phyloP scores from a whole-genome alignment of 2,888 invertebrate species.

The Thymelicus lineola region DNA sequence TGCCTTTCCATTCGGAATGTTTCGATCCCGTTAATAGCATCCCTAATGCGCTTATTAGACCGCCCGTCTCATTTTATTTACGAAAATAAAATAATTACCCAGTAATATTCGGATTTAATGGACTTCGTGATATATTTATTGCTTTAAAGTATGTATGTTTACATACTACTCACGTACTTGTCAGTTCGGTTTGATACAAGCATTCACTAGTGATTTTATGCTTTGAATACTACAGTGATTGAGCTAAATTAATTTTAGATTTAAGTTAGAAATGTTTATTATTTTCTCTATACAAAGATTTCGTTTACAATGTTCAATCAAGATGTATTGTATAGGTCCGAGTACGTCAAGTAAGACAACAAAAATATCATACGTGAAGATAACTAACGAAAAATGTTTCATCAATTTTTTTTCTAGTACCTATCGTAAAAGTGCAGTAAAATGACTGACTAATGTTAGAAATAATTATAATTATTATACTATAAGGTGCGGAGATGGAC shows the following conservation, averaged over 20 bases:
- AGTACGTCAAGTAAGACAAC: too few species aligned
- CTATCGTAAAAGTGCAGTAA: too few species aligned
- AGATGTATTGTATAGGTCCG: too few species aligned
- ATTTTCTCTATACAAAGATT: too few species aligned
- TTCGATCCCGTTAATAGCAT: slow-evolving; percentile 61
- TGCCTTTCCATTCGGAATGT: slow-evolving; percentile 54
- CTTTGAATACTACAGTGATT: too few species aligned
- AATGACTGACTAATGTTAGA: too few species aligned
- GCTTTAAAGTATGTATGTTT: slow-evolving; percentile 60
- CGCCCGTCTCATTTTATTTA: slow-evolving; percentile 67
- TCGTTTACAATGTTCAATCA: too few species aligned
- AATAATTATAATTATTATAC: not conserved
- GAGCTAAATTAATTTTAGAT: too few species aligned
- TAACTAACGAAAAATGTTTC: too few species aligned
- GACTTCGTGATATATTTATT: slow-evolving; percentile 74
- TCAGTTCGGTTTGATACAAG: slow-evolving; percentile 2
- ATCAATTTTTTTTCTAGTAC: too few species aligned
- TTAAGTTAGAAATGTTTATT: too few species aligned
- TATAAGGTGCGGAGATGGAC: slow-evolving; percentile 9
- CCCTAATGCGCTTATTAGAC: slow-evolving; percentile 71
- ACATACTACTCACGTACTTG: not conserved
- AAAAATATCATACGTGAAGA: too few species aligned
- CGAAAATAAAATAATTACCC: slow-evolving; percentile 73
- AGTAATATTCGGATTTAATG: slow-evolving; percentile 65
- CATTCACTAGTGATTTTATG: not conserved